A percentile compares a stretch with the other conserved stretches of the same genome.
Evolutionary conservation across 2,888 invertebrate species (phyloP).

Genomic region (Anoncus sp.): DNA sequence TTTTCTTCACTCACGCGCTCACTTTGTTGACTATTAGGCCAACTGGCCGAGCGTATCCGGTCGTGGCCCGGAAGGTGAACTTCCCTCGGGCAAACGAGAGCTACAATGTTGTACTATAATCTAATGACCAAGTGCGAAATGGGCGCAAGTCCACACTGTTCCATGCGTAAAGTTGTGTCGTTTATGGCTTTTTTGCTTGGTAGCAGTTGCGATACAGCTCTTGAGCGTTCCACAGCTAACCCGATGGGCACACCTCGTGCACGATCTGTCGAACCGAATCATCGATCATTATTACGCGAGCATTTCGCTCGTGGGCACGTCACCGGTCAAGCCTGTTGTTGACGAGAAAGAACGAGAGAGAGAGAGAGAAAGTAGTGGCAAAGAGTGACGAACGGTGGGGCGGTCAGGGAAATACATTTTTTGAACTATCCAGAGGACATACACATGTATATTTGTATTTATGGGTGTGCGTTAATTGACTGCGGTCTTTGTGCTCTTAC

Average conservation of each 20-base stretch:
- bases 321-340: constrained; percentile 55
- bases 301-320: constrained; percentile 58
- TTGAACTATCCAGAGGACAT: background rate
- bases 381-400: background rate
- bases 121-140: background rate
- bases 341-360: constrained; percentile 3
- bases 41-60: constrained; percentile 74
- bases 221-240: constrained; percentile 58
- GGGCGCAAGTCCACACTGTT: background rate
- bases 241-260: constrained; percentile 73
- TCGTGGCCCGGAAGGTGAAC: constrained; percentile 74
- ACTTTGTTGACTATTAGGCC: constrained; percentile 73
- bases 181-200: constrained; percentile 11
- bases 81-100: constrained; percentile 65
- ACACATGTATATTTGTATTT: no score
- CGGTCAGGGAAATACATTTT: background rate
- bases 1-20: constrained; percentile 56
- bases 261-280: constrained; percentile 73
- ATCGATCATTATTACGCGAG: constrained; percentile 70
- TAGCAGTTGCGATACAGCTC: background rate
- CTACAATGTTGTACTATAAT: background rate
- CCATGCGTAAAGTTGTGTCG: background rate
- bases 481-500: background rate
- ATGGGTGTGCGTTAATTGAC: background rate
- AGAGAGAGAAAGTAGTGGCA: background rate